Percentiles rank a stretch among this genome's conserved stretches.
phyloP scores from a whole-genome alignment of 2,888 invertebrate genomes.

The Cryptus armator region DNA sequence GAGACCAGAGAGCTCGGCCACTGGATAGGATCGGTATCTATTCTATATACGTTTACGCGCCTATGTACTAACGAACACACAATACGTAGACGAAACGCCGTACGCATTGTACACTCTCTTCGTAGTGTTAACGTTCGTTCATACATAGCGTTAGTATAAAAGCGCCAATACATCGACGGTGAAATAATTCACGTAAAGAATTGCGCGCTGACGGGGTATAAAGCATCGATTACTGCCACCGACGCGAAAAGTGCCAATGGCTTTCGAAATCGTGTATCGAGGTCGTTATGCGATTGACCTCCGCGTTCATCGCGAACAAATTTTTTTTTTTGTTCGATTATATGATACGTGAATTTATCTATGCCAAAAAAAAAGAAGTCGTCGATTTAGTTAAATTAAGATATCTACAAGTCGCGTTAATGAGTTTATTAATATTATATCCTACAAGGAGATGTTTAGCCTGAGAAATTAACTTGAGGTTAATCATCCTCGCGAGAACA shows the following conservation, averaged over 20 bases:
- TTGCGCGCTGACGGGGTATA: conserved; percentile 7
- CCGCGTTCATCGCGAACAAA: not conserved
- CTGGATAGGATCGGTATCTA: conserved; percentile 58
- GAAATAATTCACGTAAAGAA: conserved; percentile 28
- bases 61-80: conserved; percentile 1
- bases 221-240: conserved; percentile 61
- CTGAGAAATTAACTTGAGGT: conserved; percentile 31
- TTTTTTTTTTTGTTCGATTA: too few relatives aligned
- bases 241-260: conserved; percentile 74
- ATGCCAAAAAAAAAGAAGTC: not conserved
- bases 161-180: conserved; percentile 3
- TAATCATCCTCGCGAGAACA: not conserved
- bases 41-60: not conserved
- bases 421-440: not conserved
- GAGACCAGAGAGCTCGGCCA: conserved; percentile 24
- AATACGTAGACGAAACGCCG: conserved; percentile 32
- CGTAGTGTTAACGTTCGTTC: not conserved
- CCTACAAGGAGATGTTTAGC: not conserved
- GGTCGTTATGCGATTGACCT: conserved; percentile 18
- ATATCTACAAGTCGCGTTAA: not conserved
- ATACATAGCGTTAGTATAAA: not conserved
- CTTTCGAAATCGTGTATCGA: conserved; percentile 73
- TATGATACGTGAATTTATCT: too few relatives aligned
- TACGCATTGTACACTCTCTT: conserved; percentile 45
- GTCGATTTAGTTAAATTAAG: not conserved